phyloP scores from a whole-genome alignment of 2,888 invertebrate species.

The Heliconius cydno region DNA sequence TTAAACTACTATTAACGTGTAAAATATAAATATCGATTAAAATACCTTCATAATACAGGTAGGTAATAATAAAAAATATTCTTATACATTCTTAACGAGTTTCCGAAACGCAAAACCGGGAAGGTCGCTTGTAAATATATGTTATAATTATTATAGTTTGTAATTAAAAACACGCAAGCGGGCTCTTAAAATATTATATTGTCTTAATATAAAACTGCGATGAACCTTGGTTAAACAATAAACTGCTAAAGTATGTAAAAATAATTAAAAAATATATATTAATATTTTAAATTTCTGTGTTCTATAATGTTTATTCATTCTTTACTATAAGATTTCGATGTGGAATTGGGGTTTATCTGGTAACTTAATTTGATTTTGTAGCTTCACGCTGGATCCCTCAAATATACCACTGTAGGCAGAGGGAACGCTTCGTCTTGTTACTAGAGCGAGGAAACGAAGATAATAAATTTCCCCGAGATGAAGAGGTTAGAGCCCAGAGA shows the following conservation, averaged over 20 bases:
- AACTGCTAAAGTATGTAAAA: not conserved
- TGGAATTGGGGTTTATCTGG: not conserved
- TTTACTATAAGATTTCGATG: not conserved
- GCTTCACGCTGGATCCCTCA: not conserved
- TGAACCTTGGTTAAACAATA: conserved; percentile 18
- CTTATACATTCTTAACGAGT: not conserved
- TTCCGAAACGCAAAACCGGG: conserved; percentile 12
- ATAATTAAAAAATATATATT: not conserved
- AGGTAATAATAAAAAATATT: not conserved
- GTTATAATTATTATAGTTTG: not conserved
- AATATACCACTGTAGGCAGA: not conserved
- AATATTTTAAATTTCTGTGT: not conserved
- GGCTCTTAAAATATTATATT: conserved; percentile 1
- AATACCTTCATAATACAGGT: not conserved
- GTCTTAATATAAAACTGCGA: conserved; percentile 10
- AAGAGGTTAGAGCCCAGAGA: no score
- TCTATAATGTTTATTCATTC: not conserved
- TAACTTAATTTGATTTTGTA: not conserved
- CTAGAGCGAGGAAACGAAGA: no score
- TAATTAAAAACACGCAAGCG: conserved; percentile 23
- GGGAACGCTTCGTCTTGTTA: no score
- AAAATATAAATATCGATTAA: not conserved
- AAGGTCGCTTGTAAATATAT: conserved; percentile 4
- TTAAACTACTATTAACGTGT: not conserved
- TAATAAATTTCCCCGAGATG: no score